Evolutionary conservation across 2,888 invertebrate genomes (phyloP).

Genomic region (Sipha maydis): DNA sequence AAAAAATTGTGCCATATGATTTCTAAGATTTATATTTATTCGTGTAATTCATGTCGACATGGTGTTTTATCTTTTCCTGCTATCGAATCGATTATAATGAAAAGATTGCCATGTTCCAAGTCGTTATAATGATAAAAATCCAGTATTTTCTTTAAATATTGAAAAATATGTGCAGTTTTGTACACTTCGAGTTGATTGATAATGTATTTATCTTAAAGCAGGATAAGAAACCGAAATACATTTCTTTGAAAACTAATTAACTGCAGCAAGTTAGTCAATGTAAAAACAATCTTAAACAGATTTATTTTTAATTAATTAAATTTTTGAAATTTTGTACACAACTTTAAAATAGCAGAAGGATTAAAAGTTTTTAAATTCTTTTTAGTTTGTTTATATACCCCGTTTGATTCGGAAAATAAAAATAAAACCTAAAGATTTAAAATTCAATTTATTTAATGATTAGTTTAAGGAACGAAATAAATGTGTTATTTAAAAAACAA

Average conservation of each 20-base stretch:
- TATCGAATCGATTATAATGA: background rate
- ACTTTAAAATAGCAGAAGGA: conserved; percentile 2
- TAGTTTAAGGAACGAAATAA: background rate
- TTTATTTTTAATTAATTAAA: background rate
- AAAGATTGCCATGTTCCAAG: no score
- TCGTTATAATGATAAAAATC: background rate
- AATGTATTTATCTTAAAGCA: background rate
- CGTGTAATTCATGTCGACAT: background rate
- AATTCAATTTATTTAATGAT: no score
- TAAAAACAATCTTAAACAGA: background rate
- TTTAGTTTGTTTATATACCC: background rate
- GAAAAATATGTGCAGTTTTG: no score
- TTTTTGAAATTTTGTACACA: conserved; percentile 17
- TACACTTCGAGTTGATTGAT: background rate
- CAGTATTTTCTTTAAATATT: background rate
- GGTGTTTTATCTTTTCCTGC: background rate
- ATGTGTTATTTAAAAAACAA: background rate
- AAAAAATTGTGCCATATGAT: background rate
- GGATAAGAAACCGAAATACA: background rate
- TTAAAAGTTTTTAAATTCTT: conserved; percentile 12
- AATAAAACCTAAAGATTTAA: background rate
- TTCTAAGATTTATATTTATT: background rate
- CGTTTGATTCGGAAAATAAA: background rate
- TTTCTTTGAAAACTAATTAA: background rate
- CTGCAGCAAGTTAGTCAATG: background rate